Evolutionary conservation across 1,140 invertebrate genomes (phyloP), one percentile per base, ranked within the genome.

Genomic region (Bombus sibiricus): DNA sequence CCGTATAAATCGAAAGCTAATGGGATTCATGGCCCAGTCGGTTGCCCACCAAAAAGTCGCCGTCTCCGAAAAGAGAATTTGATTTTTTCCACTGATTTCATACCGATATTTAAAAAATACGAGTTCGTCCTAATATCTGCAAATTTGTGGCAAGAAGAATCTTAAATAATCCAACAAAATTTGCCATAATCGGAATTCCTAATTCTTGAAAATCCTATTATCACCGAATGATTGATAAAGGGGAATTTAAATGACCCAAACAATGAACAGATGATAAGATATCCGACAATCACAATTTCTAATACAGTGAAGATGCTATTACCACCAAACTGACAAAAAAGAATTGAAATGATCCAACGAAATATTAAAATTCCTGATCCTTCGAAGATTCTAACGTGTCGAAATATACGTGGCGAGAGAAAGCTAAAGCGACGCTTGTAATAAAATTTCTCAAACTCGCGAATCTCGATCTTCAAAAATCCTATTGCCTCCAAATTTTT

Each of bases 1-100:
- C 81, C 81, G 71, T 90, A 75, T 81, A 87, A 90, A 91, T 80
- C 84, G 87, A 86, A 86, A 91, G 81, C 78, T 85, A 89, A 89
- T 89, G 85, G 86, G 80, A 90, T 88, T 85, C 82, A 59, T 28
- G 43, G 47, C 43, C 66, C 47, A 28, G 59, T 72, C 78, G 71
- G 41, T 57, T 37, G 68, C 22, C 68, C 39, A 57, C 34, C 32
- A 34, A 68, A 74, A 85, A 53, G 53, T 68, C 59, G 6, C 68
- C 12, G 22, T 74, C 41, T 39, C 18, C 10, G 25, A 34, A 57
- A 47, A 15, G 32, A 22, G 32, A 68, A 72, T 37, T 8, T 34
- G 5, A 28, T 68, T 57, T 76, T 81, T n/a, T 47, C 34, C 22
- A 37, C 22, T 15, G 41, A 32, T 78, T 66, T 13, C 28, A 22